Percentiles rank a stretch among this genome's conserved stretches.
Conservation (phyloP, 1,140 invertebrate species). For the Leptinotarsa defecta region DNA sequence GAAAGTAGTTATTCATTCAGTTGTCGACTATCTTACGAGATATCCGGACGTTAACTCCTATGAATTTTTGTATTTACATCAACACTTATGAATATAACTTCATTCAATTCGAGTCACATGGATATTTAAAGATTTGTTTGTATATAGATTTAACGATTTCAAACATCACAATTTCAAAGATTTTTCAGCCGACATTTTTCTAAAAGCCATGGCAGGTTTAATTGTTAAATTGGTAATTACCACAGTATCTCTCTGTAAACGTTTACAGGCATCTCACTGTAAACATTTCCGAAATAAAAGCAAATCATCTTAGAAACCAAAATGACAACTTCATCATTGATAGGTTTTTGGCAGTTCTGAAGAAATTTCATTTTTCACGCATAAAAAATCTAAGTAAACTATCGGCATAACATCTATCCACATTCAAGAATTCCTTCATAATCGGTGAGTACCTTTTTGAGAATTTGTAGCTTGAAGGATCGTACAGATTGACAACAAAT, state of each 20-base stretch:
- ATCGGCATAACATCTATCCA: neutral
- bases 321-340: conserved; percentile 14
- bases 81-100: too few species aligned
- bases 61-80: too few species aligned
- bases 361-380: conserved; percentile 2
- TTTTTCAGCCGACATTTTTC: too few species aligned
- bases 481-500: neutral
- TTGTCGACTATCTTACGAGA: too few species aligned
- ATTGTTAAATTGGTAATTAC: neutral
- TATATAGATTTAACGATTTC: neutral
- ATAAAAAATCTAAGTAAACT: conserved; percentile 16
- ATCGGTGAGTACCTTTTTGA: conserved; percentile 6
- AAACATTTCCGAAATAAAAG: neutral
- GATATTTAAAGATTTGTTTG: neutral
- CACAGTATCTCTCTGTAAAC: neutral
- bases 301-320: neutral
- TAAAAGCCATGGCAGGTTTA: too few species aligned
- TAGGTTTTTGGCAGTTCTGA: conserved; percentile 11
- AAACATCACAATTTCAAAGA: neutral
- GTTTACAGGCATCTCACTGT: neutral
- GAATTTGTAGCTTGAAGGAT: neutral
- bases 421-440: neutral
- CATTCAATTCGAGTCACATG: neutral
- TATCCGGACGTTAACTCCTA: too few species aligned
- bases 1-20: too few species aligned